Conservation (phyloP, 2,888 invertebrate genomes). For the Ceraclea dissimilis region DNA sequence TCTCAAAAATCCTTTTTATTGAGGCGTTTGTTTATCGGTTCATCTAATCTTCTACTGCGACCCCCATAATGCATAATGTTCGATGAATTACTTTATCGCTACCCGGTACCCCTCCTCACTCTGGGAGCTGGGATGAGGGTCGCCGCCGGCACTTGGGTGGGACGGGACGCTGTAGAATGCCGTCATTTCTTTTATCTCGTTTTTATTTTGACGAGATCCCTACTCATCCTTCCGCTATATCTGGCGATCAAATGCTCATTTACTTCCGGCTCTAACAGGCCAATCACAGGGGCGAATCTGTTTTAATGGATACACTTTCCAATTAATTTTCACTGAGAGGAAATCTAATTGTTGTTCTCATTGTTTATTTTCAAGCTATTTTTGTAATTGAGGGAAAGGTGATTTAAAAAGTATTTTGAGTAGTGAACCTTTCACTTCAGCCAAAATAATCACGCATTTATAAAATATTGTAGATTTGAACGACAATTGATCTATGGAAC, state of each 20-base stretch:
- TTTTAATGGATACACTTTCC: not conserved
- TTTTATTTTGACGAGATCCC: conserved; percentile 20
- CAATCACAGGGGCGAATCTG: not conserved
- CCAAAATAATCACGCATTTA: too few species aligned
- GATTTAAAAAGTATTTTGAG: too few species aligned
- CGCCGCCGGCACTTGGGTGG: conserved; percentile 1
- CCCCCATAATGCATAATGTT: conserved; percentile 2
- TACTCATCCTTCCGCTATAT: conserved; percentile 1
- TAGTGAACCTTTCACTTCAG: too few species aligned
- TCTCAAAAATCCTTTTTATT: not conserved
- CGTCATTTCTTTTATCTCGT: conserved; percentile 11
- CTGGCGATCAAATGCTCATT: conserved; percentile 21
- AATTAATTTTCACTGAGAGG: too few species aligned
- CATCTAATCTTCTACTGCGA: not conserved
- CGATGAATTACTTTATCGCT: conserved; percentile 2
- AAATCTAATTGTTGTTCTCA: too few species aligned
- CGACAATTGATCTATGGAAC: too few species aligned
- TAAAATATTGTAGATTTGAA: too few species aligned
- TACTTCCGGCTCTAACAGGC: conserved; percentile 16
- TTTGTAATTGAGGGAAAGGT: too few species aligned
- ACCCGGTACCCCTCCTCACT: not conserved
- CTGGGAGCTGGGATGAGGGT: not conserved
- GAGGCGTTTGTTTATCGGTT: conserved; percentile 4
- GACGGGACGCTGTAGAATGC: not conserved
- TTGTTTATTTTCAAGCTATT: too few species aligned